Conservation (phyloP, 1,140 invertebrate genomes). For the Mycetomoellerius zeteki region DNA sequence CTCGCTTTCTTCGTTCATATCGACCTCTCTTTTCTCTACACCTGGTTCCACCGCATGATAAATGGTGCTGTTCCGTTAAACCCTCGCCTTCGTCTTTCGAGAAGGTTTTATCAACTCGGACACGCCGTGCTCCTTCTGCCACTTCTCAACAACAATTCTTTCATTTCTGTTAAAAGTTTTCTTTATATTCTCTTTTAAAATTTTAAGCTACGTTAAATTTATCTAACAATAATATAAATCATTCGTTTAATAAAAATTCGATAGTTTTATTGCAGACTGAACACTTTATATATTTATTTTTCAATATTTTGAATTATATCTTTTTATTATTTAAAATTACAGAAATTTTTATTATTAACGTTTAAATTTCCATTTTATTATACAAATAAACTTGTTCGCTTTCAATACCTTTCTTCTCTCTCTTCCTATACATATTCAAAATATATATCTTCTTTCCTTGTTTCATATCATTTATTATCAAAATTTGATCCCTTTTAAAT, state of each 20-base stretch:
- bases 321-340: neutral
- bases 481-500: neutral
- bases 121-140: constrained; percentile 65
- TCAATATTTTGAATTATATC: neutral
- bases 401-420: too few species aligned
- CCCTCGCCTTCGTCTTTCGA: constrained; percentile 75
- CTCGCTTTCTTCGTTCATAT: constrained; percentile 61
- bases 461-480: constrained; percentile 2
- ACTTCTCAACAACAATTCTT: constrained; percentile 50
- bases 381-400: neutral
- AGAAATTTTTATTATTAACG: neutral
- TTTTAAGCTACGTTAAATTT: constrained; percentile 19
- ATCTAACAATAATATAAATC: neutral
- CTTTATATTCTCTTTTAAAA: constrained; percentile 7
- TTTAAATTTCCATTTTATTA: neutral
- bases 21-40: constrained; percentile 71
- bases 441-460: neutral
- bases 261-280: neutral
- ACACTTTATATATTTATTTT: neutral
- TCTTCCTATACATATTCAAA: neutral
- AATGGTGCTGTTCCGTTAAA: constrained; percentile 81
- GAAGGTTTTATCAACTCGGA: constrained; percentile 82
- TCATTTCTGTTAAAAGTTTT: constrained; percentile 53
- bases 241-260: constrained; percentile 6
- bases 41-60: constrained; percentile 79